Percentiles rank a stretch among this genome's conserved stretches.
phyloP scores from a whole-genome alignment of 2,888 invertebrate species.

The Nemotelus nigrinus region DNA sequence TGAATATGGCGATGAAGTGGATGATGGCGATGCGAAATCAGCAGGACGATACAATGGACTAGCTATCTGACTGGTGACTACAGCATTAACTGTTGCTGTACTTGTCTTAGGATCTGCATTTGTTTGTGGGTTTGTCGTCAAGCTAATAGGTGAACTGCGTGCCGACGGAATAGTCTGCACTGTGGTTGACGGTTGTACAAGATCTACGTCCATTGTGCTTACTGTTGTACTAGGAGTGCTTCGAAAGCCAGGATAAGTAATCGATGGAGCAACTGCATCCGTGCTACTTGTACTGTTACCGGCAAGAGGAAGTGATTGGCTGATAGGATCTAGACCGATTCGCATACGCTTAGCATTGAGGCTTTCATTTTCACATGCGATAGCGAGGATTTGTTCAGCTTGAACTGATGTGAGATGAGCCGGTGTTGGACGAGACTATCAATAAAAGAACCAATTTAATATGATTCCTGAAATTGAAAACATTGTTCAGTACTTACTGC shows the following conservation, averaged over 20 bases:
- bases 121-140: slow-evolving; percentile 56
- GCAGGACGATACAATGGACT: slow-evolving; percentile 62
- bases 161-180: slow-evolving; percentile 51
- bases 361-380: slow-evolving; percentile 97
- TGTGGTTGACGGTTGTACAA: slow-evolving; percentile 24
- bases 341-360: slow-evolving; percentile 97
- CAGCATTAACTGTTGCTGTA: slow-evolving; percentile 45
- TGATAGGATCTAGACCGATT: slow-evolving; percentile 92
- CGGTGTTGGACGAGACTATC: slow-evolving; percentile 90
- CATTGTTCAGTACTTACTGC: slow-evolving; percentile 70
- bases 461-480: slow-evolving; percentile 8
- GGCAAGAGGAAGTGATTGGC: slow-evolving; percentile 80
- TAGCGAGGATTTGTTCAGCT: slow-evolving; percentile 94
- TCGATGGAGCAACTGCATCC: slow-evolving; percentile 51
- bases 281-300: slow-evolving; percentile 59
- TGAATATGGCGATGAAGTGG: slow-evolving; percentile 59
- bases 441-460: slow-evolving; percentile 10
- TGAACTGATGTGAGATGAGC: slow-evolving; percentile 96
- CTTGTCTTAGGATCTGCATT: slow-evolving; percentile 39
- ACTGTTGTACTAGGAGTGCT: slow-evolving; percentile 48
- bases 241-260: slow-evolving; percentile 49
- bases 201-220: slow-evolving; percentile 38
- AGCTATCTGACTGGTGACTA: slow-evolving; percentile 56
- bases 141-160: slow-evolving; percentile 62
- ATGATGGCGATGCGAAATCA: slow-evolving; percentile 62